These are phyloP conservation scores for Pogonomyrmex barbatus DNA, from an alignment of 1,140 invertebrate genomes.

Conservation along the genomic window DNA sequence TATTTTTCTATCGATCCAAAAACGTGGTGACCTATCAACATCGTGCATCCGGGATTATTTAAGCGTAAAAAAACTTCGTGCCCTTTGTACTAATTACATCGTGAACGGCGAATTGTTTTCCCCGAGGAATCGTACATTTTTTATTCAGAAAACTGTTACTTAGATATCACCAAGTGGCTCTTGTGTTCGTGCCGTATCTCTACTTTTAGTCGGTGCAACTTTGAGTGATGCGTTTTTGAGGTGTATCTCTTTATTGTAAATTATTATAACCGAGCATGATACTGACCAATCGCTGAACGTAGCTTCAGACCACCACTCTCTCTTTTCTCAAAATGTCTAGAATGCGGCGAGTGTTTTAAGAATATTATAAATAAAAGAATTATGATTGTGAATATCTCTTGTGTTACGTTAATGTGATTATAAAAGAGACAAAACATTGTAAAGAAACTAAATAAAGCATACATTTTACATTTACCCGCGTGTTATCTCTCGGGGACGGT, in stretches of 20 bases:
- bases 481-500: neutral
- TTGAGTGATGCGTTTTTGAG: constrained; percentile 43
- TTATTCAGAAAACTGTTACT: constrained; percentile 69
- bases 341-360: constrained; percentile 84
- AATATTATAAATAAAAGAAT: constrained; percentile 81
- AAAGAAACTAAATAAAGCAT: constrained; percentile 86
- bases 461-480: constrained; percentile 84
- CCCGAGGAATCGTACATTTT: constrained; percentile 25
- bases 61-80: constrained; percentile 20
- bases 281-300: constrained; percentile 85
- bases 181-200: constrained; percentile 73
- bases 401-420: constrained; percentile 85
- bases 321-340: constrained; percentile 83
- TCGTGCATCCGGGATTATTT: constrained; percentile 77
- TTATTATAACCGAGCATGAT: constrained; percentile 76
- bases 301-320: constrained; percentile 84
- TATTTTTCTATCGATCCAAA: constrained; percentile 86
- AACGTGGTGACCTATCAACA: constrained; percentile 84
- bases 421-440: constrained; percentile 83
- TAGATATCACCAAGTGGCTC: constrained; percentile 79
- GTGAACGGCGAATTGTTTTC: constrained; percentile 41
- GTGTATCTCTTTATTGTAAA: constrained; percentile 66
- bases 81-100: constrained; percentile 60
- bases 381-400: constrained; percentile 86
- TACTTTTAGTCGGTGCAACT: constrained; percentile 46